Evolutionary conservation across 2,888 invertebrate genomes (phyloP).

Genomic region (Cinara cedri): DNA sequence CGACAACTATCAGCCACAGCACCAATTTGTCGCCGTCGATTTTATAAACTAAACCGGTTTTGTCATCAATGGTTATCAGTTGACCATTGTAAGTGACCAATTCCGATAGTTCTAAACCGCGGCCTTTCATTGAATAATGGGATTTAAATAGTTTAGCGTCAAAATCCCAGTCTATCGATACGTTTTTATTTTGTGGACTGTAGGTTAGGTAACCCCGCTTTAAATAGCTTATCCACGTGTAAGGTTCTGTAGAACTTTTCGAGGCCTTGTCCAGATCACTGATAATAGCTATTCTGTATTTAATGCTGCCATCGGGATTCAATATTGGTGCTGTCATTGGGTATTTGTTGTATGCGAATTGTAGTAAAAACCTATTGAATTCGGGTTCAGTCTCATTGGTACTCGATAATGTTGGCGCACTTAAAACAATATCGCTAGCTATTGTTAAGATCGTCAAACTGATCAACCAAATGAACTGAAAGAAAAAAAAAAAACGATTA

Average conservation of each 20-base stretch:
- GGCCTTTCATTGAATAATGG: slow-evolving; percentile 78
- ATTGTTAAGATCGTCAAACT: background rate
- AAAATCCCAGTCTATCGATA: slow-evolving; percentile 77
- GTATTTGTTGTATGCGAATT: slow-evolving; percentile 76
- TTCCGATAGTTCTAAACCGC: slow-evolving; percentile 97
- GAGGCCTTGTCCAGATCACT: slow-evolving; percentile 92
- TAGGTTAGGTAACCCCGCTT: slow-evolving; percentile 81
- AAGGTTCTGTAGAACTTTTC: slow-evolving; percentile 70
- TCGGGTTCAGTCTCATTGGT: background rate
- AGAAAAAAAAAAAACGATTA: background rate
- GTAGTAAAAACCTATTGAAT: background rate
- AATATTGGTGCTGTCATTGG: slow-evolving; percentile 77
- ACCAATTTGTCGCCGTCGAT: slow-evolving; percentile 68
- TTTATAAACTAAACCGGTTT: slow-evolving; percentile 89
- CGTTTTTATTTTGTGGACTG: slow-evolving; percentile 67
- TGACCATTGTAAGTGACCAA: slow-evolving; percentile 90
- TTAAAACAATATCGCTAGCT: background rate
- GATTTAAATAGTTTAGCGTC: no score
- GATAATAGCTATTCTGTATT: slow-evolving; percentile 82
- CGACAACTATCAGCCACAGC: slow-evolving; percentile 86
- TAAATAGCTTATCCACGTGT: slow-evolving; percentile 82
- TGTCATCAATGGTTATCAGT: slow-evolving; percentile 88
- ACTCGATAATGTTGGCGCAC: background rate
- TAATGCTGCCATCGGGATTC: slow-evolving; percentile 69
- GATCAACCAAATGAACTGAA: background rate